phyloP scores from a whole-genome alignment of 2,113 vertebrate species.

The Octodon degus region DNA sequence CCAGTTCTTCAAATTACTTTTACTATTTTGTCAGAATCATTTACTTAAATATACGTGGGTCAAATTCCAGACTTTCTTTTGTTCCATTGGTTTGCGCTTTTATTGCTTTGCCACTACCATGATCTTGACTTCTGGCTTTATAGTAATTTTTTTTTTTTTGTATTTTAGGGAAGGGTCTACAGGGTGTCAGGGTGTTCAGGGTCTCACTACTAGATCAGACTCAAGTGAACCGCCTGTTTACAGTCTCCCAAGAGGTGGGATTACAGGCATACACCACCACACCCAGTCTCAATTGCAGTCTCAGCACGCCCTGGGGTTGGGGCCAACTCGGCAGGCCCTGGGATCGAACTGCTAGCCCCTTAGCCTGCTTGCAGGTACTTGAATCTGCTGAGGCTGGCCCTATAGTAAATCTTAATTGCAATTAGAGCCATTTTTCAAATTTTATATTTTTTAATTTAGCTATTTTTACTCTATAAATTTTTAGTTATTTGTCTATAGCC shows the following conservation, averaged over 20 bases:
- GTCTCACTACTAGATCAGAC: no score
- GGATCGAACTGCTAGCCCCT: no score
- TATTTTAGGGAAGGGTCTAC: no score
- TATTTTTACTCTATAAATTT: constrained; percentile 21
- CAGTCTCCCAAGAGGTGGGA: no score
- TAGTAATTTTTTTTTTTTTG: not conserved
- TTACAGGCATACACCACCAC: no score
- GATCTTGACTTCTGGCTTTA: not conserved
- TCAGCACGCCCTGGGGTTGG: no score
- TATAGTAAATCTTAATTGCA: constrained; percentile 13
- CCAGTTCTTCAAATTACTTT: not conserved
- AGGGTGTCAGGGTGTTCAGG: no score
- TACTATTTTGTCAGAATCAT: not conserved
- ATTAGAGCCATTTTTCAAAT: constrained; percentile 6
- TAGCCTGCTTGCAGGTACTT: no score
- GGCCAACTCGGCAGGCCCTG: no score
- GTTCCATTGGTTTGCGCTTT: not conserved
- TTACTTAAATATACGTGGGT: not conserved
- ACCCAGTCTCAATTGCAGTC: no score
- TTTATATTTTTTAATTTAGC: constrained; percentile 42
- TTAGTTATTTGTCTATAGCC: not conserved
- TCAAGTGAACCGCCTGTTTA: no score
- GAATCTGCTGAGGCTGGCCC: not conserved
- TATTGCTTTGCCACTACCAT: constrained; percentile 6
- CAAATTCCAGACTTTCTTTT: not conserved